Evolutionary conservation across 2,113 vertebrate genomes (phyloP).

Genomic region (Brevimyrus niger): DNA sequence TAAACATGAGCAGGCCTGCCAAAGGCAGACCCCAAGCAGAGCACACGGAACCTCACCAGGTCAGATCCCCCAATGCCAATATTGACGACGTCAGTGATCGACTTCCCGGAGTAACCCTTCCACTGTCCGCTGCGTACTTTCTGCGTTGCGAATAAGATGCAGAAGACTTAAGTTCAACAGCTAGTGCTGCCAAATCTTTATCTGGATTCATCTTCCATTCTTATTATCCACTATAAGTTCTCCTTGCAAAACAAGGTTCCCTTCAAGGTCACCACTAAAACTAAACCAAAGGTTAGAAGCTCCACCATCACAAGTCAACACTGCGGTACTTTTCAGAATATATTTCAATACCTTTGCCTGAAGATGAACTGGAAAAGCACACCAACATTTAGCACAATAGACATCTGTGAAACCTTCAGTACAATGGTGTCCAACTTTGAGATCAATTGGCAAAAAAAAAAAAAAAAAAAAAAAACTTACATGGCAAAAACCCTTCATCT

Average conservation of each 20-base stretch:
- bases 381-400: not conserved
- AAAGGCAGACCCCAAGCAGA: not conserved
- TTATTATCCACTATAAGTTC: not conserved
- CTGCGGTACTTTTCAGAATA: not conserved
- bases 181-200: not conserved
- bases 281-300: not conserved
- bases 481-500: constrained; percentile 92
- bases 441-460: not conserved
- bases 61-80: constrained; percentile 94
- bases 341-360: not conserved
- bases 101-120: constrained; percentile 88
- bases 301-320: not conserved
- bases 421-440: not conserved
- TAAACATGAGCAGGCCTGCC: not conserved
- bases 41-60: constrained; percentile 64
- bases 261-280: not conserved
- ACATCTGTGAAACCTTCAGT: not conserved
- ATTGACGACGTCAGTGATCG: constrained; percentile 88
- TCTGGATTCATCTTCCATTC: not conserved
- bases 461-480: constrained; percentile 54
- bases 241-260: not conserved
- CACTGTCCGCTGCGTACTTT: constrained; percentile 85
- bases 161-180: not conserved
- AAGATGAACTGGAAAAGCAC: not conserved
- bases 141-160: constrained; percentile 45